Percentiles rank a stretch among this genome's conserved stretches.
Evolutionary conservation across 1,140 invertebrate genomes (phyloP).

Genomic region (Linepithema humile): DNA sequence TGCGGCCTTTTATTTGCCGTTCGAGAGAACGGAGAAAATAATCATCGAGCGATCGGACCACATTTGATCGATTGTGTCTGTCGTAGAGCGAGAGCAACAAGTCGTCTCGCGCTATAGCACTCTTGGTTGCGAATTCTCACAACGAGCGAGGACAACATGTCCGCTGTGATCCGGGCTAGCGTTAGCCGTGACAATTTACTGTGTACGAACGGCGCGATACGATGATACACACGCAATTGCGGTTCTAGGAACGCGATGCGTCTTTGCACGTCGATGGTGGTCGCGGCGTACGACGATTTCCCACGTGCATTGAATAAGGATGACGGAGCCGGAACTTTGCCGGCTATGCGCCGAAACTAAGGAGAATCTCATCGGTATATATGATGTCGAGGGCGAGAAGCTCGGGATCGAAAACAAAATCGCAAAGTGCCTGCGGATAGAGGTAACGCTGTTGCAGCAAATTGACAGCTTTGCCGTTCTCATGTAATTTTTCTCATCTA

Average conservation of each 20-base stretch:
- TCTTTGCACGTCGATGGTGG: slow-evolving; percentile 1
- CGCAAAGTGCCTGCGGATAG: slow-evolving; percentile 83
- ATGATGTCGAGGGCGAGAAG: slow-evolving; percentile 82
- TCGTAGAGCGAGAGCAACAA: slow-evolving; percentile 1
- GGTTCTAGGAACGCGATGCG: slow-evolving; percentile 3
- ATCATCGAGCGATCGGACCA: neutral
- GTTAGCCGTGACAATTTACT: slow-evolving; percentile 69
- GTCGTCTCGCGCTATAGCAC: neutral
- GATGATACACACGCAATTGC: slow-evolving; percentile 45
- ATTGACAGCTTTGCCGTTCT: neutral
- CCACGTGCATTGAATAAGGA: slow-evolving; percentile 63
- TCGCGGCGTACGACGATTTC: slow-evolving; percentile 45
- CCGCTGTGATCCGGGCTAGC: slow-evolving; percentile 65
- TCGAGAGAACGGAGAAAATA: too few relatives aligned
- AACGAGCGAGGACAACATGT: slow-evolving; percentile 72
- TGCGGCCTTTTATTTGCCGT: neutral
- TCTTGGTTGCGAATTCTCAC: too few relatives aligned
- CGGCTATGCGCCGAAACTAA: slow-evolving; percentile 85
- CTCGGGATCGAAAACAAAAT: slow-evolving; percentile 82
- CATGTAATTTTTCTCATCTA: neutral
- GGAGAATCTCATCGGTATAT: slow-evolving; percentile 81
- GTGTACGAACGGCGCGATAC: slow-evolving; percentile 68
- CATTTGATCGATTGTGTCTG: neutral
- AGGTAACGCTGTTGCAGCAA: slow-evolving; percentile 72
- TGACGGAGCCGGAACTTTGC: slow-evolving; percentile 81